These are phyloP conservation scores for Callyntrura sp. DNA, from an alignment of 2,888 invertebrate species.

Conservation along the genomic window DNA sequence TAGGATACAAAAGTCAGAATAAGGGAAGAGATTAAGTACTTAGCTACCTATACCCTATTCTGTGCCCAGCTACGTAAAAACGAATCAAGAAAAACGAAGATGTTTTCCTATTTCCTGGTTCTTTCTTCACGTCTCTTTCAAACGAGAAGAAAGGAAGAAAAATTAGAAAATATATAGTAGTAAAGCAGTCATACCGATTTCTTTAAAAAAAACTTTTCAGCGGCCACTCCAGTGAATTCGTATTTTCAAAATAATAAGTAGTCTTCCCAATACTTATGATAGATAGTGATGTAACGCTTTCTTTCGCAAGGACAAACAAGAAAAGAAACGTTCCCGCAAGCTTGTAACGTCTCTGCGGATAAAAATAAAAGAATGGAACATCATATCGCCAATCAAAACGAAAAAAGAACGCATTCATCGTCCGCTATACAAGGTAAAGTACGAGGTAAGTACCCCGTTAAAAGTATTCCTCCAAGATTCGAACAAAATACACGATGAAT, in stretches of 20 bases:
- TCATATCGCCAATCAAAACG: no score
- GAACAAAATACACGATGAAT: neutral
- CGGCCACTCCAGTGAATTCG: neutral
- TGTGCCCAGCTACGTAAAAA: neutral
- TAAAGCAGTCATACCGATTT: no score
- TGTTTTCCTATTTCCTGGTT: neutral
- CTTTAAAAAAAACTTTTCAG: neutral
- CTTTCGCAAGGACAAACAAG: neutral
- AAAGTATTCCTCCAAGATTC: neutral
- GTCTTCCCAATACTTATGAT: neutral
- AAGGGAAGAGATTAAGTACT: conserved; percentile 63
- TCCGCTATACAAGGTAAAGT: no score
- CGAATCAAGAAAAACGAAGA: neutral
- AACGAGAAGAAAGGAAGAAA: neutral
- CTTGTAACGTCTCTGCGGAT: neutral
- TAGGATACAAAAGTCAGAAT: conserved; percentile 33
- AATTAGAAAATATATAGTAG: no score
- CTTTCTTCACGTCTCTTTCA: neutral
- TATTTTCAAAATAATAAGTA: neutral
- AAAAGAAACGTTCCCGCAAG: neutral
- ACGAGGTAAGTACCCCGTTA: no score
- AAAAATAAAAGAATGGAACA: no score
- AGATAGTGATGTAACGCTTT: neutral
- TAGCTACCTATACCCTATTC: conserved; percentile 43
- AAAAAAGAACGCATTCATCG: no score